Percentiles rank a stretch among this genome's conserved stretches.
Conservation (phyloP, 2,113 vertebrate genomes). For the Ceyx margarethae region DNA sequence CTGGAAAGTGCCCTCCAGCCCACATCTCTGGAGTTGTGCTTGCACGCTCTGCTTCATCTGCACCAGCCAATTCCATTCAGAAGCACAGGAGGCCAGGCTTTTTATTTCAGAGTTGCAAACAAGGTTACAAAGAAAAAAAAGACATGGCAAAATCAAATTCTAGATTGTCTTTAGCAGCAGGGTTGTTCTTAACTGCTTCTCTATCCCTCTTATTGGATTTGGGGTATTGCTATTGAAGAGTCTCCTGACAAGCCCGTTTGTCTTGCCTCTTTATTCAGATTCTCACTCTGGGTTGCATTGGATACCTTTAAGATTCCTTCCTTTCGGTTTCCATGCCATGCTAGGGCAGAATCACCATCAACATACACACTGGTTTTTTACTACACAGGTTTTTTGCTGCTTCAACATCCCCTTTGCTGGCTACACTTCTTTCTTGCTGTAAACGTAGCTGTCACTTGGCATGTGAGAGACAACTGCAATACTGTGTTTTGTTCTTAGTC, state of each 20-base stretch:
- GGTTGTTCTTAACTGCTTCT: background rate
- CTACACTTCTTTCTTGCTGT: background rate
- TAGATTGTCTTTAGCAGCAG: background rate
- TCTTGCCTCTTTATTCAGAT: background rate
- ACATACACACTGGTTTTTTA: fast-evolving
- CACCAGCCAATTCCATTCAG: background rate
- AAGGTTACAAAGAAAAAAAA: background rate
- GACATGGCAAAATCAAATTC: background rate
- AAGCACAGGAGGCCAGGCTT: background rate
- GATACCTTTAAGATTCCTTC: background rate
- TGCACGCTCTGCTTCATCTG: background rate
- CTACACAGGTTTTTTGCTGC: background rate
- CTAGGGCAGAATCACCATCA: background rate
- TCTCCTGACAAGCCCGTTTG: background rate
- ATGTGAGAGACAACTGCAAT: background rate
- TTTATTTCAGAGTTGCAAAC: conserved; percentile 38
- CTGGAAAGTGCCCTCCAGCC: background rate
- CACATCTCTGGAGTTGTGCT: background rate
- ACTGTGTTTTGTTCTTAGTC: fast-evolving
- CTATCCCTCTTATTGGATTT: background rate
- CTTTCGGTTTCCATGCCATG: background rate
- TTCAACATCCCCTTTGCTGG: background rate
- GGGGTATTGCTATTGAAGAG: background rate
- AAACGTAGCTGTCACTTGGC: background rate
- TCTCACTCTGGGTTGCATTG: background rate